These are phyloP conservation scores for Pangasius larnaudii DNA, from an alignment of 2,797 vertebrate species.

Conservation along the genomic window DNA sequence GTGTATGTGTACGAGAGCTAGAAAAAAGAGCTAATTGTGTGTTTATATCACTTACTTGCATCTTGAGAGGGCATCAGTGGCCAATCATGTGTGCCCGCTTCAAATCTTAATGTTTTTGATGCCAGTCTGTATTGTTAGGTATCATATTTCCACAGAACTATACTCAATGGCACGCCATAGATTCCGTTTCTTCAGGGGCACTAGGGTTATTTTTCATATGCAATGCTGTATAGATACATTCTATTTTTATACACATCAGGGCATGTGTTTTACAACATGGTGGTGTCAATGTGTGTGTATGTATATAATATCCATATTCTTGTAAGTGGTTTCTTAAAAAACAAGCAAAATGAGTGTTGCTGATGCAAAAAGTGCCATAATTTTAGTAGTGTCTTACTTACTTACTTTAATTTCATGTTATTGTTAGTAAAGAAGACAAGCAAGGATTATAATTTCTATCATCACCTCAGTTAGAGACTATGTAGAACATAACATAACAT, in stretches of 20 bases:
- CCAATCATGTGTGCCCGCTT: conserved; percentile 43
- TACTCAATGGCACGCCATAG: conserved; percentile 50
- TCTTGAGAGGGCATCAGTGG: conserved; percentile 67
- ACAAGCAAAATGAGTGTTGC: conserved; percentile 50
- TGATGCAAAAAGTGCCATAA: conserved; percentile 77
- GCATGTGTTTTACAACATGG: conserved; percentile 73
- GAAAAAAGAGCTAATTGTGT: conserved; percentile 62
- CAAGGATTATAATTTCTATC: conserved; percentile 28
- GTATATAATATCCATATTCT: conserved; percentile 67
- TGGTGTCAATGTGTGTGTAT: conserved; percentile 65
- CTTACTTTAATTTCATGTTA: conserved; percentile 66
- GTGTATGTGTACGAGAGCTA: conserved; percentile 7
- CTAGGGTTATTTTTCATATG: conserved; percentile 76
- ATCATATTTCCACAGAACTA: conserved; percentile 45
- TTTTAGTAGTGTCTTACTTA: conserved; percentile 72
- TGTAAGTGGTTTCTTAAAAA: conserved; percentile 60
- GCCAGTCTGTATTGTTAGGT: conserved; percentile 56
- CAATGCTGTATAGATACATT: conserved; percentile 80
- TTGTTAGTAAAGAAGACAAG: conserved; percentile 24
- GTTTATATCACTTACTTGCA: conserved; percentile 74
- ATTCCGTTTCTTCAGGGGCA: conserved; percentile 57
- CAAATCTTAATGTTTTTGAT: conserved; percentile 48
- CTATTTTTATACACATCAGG: conserved; percentile 83
- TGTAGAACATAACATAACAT: neutral
- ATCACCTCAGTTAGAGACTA: conserved; percentile 25